Conservation (phyloP, 2,888 invertebrate species). For the Stegana nigrithorax region DNA sequence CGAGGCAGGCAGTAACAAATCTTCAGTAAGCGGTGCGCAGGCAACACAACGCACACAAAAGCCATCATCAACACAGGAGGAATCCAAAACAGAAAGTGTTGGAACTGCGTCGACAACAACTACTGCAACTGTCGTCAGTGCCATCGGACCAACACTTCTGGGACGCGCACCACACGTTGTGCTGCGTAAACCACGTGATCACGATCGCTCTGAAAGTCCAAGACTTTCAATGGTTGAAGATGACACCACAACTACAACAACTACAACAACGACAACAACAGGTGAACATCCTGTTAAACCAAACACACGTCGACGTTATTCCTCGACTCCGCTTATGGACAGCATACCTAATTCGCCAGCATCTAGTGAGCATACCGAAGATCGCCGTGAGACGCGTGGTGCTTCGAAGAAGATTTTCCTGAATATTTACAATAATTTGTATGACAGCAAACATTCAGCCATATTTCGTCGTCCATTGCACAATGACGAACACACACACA, state of each 20-base stretch:
- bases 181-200: constrained; percentile 68
- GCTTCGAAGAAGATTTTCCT: constrained; percentile 92
- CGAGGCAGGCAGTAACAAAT: constrained; percentile 33
- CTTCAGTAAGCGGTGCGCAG: constrained; percentile 16
- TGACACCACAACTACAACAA: too few species aligned
- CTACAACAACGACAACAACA: constrained; percentile 52
- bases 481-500: constrained; percentile 84
- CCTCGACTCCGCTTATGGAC: constrained; percentile 72
- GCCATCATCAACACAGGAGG: constrained; percentile 32
- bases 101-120: constrained; percentile 26
- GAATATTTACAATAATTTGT: constrained; percentile 79
- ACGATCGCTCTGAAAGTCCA: constrained; percentile 71
- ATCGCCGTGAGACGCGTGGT: constrained; percentile 75
- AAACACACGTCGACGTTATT: constrained; percentile 62
- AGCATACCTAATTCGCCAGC: constrained; percentile 75
- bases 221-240: constrained; percentile 73
- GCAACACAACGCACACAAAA: constrained; percentile 22
- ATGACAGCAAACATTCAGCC: constrained; percentile 87
- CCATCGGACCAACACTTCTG: constrained; percentile 14
- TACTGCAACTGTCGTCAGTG: constrained; percentile 27
- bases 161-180: constrained; percentile 49
- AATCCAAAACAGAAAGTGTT: neutral
- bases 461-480: constrained; percentile 89
- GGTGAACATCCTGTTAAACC: constrained; percentile 64
- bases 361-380: constrained; percentile 74